These are phyloP conservation scores for Antechinus stuartii DNA, from an alignment of 2,113 vertebrate species.

Conservation along the genomic window DNA sequence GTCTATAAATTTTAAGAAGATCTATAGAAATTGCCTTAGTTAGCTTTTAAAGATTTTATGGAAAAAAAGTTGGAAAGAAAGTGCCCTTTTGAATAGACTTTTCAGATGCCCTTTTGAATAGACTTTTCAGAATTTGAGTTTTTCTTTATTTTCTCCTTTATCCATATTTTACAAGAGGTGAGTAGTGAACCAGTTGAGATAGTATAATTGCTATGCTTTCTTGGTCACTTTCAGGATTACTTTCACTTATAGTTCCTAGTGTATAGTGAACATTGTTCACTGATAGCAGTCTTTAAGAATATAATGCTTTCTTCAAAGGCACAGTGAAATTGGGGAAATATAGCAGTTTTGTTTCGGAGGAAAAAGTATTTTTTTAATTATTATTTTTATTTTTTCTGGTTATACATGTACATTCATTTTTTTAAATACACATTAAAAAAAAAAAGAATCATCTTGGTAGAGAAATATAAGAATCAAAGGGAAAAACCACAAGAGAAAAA, in stretches of 20 bases:
- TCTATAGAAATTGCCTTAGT: neutral
- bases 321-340: neutral
- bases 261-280: neutral
- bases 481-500: too few species aligned
- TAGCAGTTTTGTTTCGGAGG: conserved; percentile 17
- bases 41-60: conserved; percentile 20
- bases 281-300: neutral
- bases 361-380: neutral
- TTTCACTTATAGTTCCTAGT: neutral
- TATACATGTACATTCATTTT: too few species aligned
- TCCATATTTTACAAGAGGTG: neutral
- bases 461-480: too few species aligned
- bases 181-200: neutral
- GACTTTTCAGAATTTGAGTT: conserved; percentile 40
- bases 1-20: conserved; percentile 39
- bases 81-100: neutral
- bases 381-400: too few species aligned
- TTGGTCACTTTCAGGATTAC: neutral
- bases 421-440: too few species aligned
- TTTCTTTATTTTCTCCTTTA: neutral
- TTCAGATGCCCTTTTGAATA: conserved; percentile 1
- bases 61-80: conserved; percentile 27
- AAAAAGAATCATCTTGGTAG: too few species aligned
- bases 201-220: neutral
- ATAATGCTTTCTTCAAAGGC: neutral